Percentiles rank a stretch among this genome's conserved stretches.
phyloP scores from a whole-genome alignment of 2,797 vertebrate genomes.

The Eutrigla gurnardus region DNA sequence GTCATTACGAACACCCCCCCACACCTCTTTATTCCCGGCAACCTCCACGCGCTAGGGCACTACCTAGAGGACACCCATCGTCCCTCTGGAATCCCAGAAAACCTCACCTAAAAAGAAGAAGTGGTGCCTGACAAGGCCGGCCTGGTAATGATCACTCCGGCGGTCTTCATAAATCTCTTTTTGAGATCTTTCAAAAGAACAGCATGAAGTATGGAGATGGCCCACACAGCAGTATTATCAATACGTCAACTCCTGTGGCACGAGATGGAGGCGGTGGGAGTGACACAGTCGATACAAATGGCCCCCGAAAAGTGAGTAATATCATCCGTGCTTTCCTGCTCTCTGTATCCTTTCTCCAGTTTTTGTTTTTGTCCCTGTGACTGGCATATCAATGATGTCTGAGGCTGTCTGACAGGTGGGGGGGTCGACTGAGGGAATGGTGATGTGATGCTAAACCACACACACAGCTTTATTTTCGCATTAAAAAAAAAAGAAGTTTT shows the following conservation, averaged over 20 bases:
- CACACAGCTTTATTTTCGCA: not conserved
- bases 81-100: slow-evolving; percentile 57
- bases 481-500: not conserved
- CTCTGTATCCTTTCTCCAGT: slow-evolving; percentile 28
- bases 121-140: slow-evolving; percentile 47
- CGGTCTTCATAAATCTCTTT: slow-evolving; percentile 67
- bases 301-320: slow-evolving; percentile 9
- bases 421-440: slow-evolving; percentile 20
- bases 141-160: slow-evolving; percentile 72
- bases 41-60: slow-evolving; percentile 83
- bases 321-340: slow-evolving; percentile 12
- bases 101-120: slow-evolving; percentile 40
- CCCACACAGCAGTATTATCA: slow-evolving; percentile 44
- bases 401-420: slow-evolving; percentile 26
- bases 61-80: slow-evolving; percentile 89
- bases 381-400: slow-evolving; percentile 33
- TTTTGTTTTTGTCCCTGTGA: slow-evolving; percentile 38
- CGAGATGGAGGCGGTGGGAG: slow-evolving; percentile 31
- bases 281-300: slow-evolving; percentile 31
- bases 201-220: slow-evolving; percentile 51
- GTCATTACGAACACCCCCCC: slow-evolving; percentile 86
- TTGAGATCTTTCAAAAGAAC: slow-evolving; percentile 60
- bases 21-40: slow-evolving; percentile 66
- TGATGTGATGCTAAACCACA: slow-evolving; percentile 12
- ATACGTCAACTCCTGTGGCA: slow-evolving; percentile 46